phyloP scores from a whole-genome alignment of 2,113 vertebrate species.

The Gavialis gangeticus region DNA sequence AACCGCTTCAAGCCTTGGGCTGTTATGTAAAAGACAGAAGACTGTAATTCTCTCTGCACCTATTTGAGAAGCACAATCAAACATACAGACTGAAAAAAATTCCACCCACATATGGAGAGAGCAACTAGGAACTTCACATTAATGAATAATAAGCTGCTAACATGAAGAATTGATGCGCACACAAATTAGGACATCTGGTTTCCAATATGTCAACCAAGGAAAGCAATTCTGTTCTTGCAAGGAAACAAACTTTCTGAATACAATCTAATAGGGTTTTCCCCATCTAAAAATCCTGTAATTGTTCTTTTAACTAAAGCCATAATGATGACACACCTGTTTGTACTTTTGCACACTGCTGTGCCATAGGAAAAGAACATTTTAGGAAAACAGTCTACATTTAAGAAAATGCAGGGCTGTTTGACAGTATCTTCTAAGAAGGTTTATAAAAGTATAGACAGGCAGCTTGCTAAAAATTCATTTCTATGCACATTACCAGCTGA shows the following conservation, averaged over 20 bases:
- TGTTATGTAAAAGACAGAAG: neutral
- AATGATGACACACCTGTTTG: neutral
- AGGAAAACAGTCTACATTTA: neutral
- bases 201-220: neutral
- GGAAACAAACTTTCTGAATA: neutral
- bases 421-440: neutral
- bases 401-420: conserved; percentile 1
- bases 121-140: neutral
- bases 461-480: conserved; percentile 49
- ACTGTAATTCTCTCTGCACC: neutral
- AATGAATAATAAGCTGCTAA: neutral
- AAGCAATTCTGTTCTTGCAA: neutral
- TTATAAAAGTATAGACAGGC: conserved; percentile 40
- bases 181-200: neutral
- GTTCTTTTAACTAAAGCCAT: neutral
- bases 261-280: neutral
- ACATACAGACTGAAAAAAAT: neutral
- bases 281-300: neutral
- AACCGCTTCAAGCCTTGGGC: conserved; percentile 15
- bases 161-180: neutral
- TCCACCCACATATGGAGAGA: neutral
- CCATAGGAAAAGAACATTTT: conserved; percentile 5
- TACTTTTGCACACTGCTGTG: neutral
- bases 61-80: neutral
- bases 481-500: conserved; percentile 45